Evolutionary conservation across 1,140 invertebrate genomes (phyloP).

Genomic region (Apis dorsata): DNA sequence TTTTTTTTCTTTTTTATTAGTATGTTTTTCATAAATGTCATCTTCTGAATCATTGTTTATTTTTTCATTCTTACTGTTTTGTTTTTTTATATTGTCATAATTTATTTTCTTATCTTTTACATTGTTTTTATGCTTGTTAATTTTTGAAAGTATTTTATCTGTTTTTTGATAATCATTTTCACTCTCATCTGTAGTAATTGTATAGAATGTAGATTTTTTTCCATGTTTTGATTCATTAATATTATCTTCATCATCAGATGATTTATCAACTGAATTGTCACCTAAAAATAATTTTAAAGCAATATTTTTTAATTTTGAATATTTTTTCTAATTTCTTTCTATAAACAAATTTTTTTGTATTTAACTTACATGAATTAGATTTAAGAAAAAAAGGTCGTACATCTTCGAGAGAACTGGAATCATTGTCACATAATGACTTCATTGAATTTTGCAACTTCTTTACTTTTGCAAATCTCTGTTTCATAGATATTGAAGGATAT

Average conservation of each 20-base stretch:
- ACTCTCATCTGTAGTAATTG: background rate
- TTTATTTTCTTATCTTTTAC: background rate
- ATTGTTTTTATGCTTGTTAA: background rate
- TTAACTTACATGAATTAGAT: background rate
- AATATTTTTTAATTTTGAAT: background rate
- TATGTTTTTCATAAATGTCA: background rate
- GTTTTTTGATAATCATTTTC: background rate
- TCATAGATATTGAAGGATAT: slow-evolving; percentile 54
- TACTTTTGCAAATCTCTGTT: slow-evolving; percentile 7
- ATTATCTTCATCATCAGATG: background rate
- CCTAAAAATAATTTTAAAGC: background rate
- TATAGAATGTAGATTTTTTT: background rate
- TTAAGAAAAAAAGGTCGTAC: background rate
- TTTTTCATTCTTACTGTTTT: background rate
- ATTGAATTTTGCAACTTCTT: slow-evolving; percentile 21
- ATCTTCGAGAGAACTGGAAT: slow-evolving; percentile 8
- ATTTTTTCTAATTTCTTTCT: background rate
- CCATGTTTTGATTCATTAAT: too few species aligned
- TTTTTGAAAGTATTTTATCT: background rate
- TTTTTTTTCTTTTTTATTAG: background rate
- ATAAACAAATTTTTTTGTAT: background rate
- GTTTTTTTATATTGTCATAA: background rate
- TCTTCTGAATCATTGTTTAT: background rate
- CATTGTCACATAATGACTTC: slow-evolving; percentile 45
- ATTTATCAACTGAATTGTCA: background rate